Conservation (phyloP, 2,888 invertebrate species). For the Sthenelais limicola region DNA sequence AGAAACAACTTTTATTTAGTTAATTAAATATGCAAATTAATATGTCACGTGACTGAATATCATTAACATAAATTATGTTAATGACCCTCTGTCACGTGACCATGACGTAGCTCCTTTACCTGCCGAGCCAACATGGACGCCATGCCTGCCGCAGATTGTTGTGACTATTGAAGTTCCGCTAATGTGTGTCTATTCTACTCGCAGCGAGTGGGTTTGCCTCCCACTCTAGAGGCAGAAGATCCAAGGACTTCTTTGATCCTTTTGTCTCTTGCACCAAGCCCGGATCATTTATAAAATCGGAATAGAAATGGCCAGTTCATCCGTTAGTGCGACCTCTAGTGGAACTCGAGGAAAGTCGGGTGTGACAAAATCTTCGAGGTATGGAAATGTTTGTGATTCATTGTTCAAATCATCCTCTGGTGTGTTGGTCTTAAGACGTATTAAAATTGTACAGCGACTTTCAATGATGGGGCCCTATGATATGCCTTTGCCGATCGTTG, state of each 20-base stretch:
- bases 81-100: constrained; percentile 38
- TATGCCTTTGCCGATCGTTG: too few relatives aligned
- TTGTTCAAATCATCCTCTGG: too few relatives aligned
- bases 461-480: too few relatives aligned
- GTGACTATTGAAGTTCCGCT: too few relatives aligned
- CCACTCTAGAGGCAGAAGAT: not conserved
- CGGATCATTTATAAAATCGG: too few relatives aligned
- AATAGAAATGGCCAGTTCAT: constrained; percentile 35
- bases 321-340: constrained; percentile 20
- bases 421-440: too few relatives aligned
- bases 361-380: constrained; percentile 29
- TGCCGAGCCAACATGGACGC: constrained; percentile 39
- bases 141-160: constrained; percentile 34
- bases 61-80: constrained; percentile 42
- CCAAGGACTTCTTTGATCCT: too few relatives aligned
- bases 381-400: constrained; percentile 12
- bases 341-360: not conserved
- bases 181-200: too few relatives aligned
- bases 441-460: too few relatives aligned
- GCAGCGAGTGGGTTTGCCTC: too few relatives aligned
- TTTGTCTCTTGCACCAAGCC: too few relatives aligned
- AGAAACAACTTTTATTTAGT: not conserved
- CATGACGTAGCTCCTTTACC: constrained; percentile 28
- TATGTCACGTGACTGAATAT: constrained; percentile 42
- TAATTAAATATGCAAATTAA: constrained; percentile 42